These are phyloP conservation scores for Drosophila serrata DNA, from an alignment of 1,140 invertebrate genomes.

Conservation along the genomic window DNA sequence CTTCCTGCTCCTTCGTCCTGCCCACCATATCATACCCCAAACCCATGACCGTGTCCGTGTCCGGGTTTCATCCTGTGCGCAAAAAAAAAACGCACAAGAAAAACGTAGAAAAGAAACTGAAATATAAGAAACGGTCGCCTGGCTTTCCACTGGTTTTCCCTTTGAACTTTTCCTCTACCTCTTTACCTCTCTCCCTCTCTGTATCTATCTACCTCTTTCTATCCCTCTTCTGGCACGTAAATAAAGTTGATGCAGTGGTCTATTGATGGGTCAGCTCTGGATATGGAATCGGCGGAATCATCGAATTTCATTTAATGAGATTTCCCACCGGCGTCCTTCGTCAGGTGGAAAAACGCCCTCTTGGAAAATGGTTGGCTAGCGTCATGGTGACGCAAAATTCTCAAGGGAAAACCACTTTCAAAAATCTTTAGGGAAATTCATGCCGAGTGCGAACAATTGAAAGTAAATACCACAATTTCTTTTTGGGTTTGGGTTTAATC, in stretches of 20 bases:
- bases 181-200: not conserved
- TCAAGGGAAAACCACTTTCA: not conserved
- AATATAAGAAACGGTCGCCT: constrained; percentile 17
- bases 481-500: constrained; percentile 2
- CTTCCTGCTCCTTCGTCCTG: constrained; percentile 8
- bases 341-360: constrained; percentile 9
- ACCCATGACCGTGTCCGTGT: not conserved
- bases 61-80: not conserved
- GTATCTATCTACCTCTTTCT: not conserved
- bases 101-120: not conserved
- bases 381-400: constrained; percentile 20
- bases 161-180: constrained; percentile 21
- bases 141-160: constrained; percentile 6
- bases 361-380: not conserved
- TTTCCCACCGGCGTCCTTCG: constrained; percentile 15
- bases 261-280: constrained; percentile 40
- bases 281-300: constrained; percentile 24
- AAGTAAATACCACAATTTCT: constrained; percentile 25
- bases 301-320: constrained; percentile 62
- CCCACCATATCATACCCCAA: not conserved
- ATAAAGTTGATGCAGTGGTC: constrained; percentile 43
- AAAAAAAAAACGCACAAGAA: not conserved
- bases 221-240: constrained; percentile 18
- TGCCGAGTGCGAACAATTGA: constrained; percentile 32
- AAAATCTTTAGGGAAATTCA: constrained; percentile 30